A percentile compares a stretch with the other conserved stretches of the same genome.
phyloP scores from a whole-genome alignment of 2,797 vertebrate species.

The Scleropages formosus region DNA sequence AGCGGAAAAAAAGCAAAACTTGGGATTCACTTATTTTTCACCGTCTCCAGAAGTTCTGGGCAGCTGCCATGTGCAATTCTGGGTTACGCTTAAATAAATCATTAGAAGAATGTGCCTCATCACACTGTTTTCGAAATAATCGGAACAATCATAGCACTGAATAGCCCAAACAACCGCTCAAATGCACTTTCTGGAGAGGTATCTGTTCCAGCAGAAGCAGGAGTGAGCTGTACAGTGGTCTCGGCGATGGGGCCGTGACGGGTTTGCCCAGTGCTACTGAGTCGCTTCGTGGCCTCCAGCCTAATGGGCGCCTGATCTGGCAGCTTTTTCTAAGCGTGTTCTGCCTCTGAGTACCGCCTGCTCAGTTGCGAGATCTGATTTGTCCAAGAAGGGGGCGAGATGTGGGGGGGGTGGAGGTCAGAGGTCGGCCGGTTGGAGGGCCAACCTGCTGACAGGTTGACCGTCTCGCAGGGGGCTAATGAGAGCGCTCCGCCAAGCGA shows the following conservation, averaged over 20 bases:
- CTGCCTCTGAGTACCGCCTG: conserved; percentile 54
- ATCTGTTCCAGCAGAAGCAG: conserved; percentile 36
- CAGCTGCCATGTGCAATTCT: too few relatives aligned
- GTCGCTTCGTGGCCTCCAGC: conserved; percentile 39
- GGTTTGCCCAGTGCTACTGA: conserved; percentile 37
- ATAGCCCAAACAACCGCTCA: not conserved
- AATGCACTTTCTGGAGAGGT: conserved; percentile 23
- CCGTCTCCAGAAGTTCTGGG: too few relatives aligned
- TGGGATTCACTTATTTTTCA: too few relatives aligned
- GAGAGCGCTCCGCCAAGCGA: conserved; percentile 68
- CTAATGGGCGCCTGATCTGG: conserved; percentile 43
- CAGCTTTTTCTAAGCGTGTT: not conserved
- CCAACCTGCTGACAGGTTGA: conserved; percentile 73
- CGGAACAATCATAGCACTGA: too few relatives aligned
- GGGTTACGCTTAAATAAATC: too few relatives aligned
- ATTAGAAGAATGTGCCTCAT: too few relatives aligned
- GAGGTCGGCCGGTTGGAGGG: conserved; percentile 72
- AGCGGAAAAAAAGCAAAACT: too few relatives aligned
- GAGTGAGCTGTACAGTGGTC: conserved; percentile 45
- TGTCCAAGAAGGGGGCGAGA: conserved; percentile 69
- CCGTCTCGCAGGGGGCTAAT: conserved; percentile 72
- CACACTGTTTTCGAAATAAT: too few relatives aligned
- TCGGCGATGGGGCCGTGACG: conserved; percentile 41
- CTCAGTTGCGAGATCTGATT: conserved; percentile 78
- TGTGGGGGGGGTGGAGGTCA: conserved; percentile 53